Percentiles rank a stretch among this genome's conserved stretches.
phyloP scores from a whole-genome alignment of 2,113 vertebrate species.

The Ceuthmochares aereus region DNA sequence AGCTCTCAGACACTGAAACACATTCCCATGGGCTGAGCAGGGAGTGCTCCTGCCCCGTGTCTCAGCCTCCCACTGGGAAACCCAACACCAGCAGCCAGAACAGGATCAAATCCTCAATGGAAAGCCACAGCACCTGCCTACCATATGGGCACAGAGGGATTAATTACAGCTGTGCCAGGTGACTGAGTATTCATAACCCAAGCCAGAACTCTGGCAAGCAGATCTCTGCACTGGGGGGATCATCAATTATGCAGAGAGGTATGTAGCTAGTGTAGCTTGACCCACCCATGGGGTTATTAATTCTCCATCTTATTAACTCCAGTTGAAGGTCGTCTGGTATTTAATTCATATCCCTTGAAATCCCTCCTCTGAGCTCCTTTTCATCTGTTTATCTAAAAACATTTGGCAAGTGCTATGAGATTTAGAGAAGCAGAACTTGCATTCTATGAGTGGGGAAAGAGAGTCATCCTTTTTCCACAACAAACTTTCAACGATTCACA shows the following conservation, averaged over 20 bases:
- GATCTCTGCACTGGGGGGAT: not conserved
- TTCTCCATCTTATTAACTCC: constrained; percentile 27
- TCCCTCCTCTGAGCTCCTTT: not conserved
- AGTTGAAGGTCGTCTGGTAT: not conserved
- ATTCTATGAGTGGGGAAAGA: accelerated
- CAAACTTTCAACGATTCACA: not conserved
- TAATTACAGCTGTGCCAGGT: constrained; percentile 56
- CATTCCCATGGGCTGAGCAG: not conserved
- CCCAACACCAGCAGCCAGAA: constrained; percentile 60
- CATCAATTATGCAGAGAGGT: constrained; percentile 56
- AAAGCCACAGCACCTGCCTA: not conserved
- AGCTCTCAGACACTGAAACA: not conserved
- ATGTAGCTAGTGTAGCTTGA: not conserved
- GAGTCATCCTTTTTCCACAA: not conserved
- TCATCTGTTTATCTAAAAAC: not conserved
- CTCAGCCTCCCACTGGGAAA: constrained; percentile 46
- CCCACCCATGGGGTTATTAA: not conserved
- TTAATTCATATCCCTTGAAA: not conserved
- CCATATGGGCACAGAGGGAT: constrained; percentile 63
- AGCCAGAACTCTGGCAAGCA: not conserved
- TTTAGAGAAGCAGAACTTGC: not conserved
- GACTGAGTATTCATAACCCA: not conserved
- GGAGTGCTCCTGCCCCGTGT: not conserved
- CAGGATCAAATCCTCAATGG: constrained; percentile 32
- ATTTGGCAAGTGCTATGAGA: not conserved